Percentiles rank a stretch among this genome's conserved stretches.
These are phyloP conservation scores for Pipistrellus pygmaeus DNA, from an alignment of 2,797 vertebrate genomes.

Conservation along the genomic window DNA sequence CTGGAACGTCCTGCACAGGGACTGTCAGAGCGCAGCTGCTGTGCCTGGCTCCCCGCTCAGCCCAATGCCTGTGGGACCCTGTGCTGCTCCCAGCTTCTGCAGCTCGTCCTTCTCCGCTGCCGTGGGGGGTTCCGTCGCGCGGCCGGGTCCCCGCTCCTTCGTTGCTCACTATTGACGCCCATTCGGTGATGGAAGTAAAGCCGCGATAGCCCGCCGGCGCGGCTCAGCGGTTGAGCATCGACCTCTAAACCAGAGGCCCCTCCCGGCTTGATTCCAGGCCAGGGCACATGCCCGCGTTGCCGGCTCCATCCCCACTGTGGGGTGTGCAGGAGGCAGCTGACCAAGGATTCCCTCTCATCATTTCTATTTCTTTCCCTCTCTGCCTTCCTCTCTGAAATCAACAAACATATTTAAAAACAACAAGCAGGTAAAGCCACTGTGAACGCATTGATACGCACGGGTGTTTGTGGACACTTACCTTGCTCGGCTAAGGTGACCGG, in stretches of 20 bases:
- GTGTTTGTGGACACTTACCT: not conserved
- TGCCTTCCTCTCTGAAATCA: too few species aligned
- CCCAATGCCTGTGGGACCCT: not conserved
- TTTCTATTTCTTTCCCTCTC: too few species aligned
- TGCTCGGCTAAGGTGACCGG: too few species aligned
- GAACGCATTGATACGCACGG: fast-evolving
- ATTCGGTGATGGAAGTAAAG: not conserved
- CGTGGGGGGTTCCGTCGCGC: fast-evolving
- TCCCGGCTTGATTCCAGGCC: too few species aligned
- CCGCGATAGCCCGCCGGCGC: fast-evolving
- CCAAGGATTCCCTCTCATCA: too few species aligned
- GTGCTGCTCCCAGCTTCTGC: fast-evolving
- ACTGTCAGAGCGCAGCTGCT: not conserved
- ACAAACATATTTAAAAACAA: too few species aligned
- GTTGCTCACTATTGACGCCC: not conserved
- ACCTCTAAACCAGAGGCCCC: too few species aligned
- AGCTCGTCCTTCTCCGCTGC: fast-evolving
- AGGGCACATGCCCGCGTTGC: too few species aligned
- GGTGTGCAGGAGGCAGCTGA: too few species aligned
- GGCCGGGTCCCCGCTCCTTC: fast-evolving
- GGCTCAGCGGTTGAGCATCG: too few species aligned
- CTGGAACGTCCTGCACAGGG: not conserved
- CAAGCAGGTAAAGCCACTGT: fast-evolving
- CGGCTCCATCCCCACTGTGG: too few species aligned
- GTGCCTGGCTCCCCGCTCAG: not conserved